Conservation (phyloP, 2,888 invertebrate genomes). For the Dorcus parallelipipedus region DNA sequence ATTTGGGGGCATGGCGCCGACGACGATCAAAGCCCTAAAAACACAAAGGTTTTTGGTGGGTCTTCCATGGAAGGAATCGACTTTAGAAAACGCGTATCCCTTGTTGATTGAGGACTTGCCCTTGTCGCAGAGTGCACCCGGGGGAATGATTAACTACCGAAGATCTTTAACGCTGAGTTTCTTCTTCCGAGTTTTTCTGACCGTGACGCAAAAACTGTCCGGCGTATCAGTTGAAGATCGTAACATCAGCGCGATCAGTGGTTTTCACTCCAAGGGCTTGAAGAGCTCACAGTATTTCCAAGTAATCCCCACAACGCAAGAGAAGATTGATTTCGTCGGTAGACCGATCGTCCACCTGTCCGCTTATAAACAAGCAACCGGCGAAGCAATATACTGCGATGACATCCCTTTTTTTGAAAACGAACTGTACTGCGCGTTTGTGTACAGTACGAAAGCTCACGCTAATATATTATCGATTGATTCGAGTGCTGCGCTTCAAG, state of each 20-base stretch:
- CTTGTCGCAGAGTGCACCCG: constrained; percentile 66
- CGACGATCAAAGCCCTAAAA: constrained; percentile 69
- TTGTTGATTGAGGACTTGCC: constrained; percentile 72
- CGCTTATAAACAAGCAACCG: constrained; percentile 83
- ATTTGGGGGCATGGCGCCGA: constrained; percentile 94
- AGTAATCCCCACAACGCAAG: constrained; percentile 55
- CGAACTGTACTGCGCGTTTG: constrained; percentile 78
- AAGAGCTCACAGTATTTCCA: constrained; percentile 72
- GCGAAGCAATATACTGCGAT: constrained; percentile 89
- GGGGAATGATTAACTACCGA: constrained; percentile 66
- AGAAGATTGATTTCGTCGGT: constrained; percentile 55
- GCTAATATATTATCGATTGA: constrained; percentile 78
- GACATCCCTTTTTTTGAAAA: constrained; percentile 76
- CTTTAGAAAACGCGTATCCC: constrained; percentile 55
- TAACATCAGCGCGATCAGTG: constrained; percentile 56
- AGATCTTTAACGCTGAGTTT: constrained; percentile 66
- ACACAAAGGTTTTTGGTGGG: constrained; percentile 46
- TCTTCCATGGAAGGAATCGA: constrained; percentile 38
- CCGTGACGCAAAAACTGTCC: constrained; percentile 54
- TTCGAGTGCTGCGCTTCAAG: constrained; percentile 65
- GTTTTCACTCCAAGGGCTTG: constrained; percentile 57
- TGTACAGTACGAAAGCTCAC: constrained; percentile 76
- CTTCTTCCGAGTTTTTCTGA: constrained; percentile 67
- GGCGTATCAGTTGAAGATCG: constrained; percentile 43
- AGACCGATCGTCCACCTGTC: constrained; percentile 77